Evolutionary conservation across 2,797 vertebrate genomes (phyloP).

Genomic region (Fratercula arctica): DNA sequence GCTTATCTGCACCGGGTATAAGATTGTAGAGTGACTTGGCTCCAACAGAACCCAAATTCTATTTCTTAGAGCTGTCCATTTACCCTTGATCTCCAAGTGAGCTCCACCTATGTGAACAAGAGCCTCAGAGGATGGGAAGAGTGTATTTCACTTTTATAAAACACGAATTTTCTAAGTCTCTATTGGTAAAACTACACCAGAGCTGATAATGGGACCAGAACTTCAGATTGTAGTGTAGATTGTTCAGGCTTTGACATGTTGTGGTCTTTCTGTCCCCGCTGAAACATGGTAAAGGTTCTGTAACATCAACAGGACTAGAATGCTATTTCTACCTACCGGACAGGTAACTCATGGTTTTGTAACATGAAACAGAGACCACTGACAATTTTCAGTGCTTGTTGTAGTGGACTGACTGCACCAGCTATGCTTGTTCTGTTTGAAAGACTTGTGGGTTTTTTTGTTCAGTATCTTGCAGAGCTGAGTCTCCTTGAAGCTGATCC

Average conservation of each 20-base stretch:
- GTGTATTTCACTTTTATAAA: neutral
- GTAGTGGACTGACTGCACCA: neutral
- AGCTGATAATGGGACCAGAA: neutral
- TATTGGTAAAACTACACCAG: neutral
- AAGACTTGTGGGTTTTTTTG: neutral
- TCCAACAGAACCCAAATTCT: neutral
- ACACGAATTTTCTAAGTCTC: neutral
- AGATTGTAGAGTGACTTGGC: neutral
- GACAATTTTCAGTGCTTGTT: neutral
- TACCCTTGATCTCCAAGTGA: neutral
- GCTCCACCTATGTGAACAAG: neutral
- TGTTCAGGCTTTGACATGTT: neutral
- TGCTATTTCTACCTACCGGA: neutral
- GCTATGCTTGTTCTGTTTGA: neutral
- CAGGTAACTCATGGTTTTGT: neutral
- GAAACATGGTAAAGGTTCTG: neutral
- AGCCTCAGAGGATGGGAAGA: neutral
- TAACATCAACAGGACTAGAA: neutral
- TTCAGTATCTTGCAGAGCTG: constrained; percentile 90
- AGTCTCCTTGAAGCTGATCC: constrained; percentile 88
- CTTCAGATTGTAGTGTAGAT: neutral
- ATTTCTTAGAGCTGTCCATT: neutral
- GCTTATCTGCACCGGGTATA: neutral
- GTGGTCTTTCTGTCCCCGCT: neutral
- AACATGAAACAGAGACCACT: neutral